Conservation (phyloP, 2,797 vertebrate species). For the Macropus fuliginosus region DNA sequence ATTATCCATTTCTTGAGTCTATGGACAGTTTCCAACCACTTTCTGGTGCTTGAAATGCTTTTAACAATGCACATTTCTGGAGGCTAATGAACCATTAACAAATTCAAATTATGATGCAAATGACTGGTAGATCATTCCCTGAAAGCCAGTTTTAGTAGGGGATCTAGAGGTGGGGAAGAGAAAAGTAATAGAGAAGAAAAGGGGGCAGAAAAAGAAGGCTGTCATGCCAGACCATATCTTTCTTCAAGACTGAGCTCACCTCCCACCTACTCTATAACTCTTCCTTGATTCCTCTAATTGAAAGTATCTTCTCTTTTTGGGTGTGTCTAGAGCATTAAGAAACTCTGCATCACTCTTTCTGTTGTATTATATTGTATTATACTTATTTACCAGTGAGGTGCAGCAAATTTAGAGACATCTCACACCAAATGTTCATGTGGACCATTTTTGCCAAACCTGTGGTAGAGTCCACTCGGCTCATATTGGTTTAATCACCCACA, state of each 20-base stretch:
- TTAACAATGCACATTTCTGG: not conserved
- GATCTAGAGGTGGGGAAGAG: slow-evolving; percentile 36
- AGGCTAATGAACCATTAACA: not conserved
- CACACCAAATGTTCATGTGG: not conserved
- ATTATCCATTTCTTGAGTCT: not conserved
- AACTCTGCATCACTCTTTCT: not conserved
- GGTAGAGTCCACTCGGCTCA: not conserved
- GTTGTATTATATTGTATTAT: not conserved
- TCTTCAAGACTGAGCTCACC: not conserved
- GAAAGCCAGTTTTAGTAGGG: not conserved
- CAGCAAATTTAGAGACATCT: not conserved
- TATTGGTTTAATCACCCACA: not conserved
- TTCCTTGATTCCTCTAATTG: not conserved
- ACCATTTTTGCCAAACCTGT: not conserved
- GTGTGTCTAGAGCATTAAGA: not conserved
- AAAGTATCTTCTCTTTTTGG: not conserved
- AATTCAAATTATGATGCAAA: not conserved
- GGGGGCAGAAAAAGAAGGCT: not conserved
- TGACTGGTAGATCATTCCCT: not conserved
- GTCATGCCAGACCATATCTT: not conserved
- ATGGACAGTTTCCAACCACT: not conserved
- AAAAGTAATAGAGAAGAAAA: not conserved
- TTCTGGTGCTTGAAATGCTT: not conserved
- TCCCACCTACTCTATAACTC: not conserved
- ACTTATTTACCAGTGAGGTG: not conserved